Evolutionary conservation across 1,140 invertebrate species (phyloP).

Genomic region (Antheraea mylitta): DNA sequence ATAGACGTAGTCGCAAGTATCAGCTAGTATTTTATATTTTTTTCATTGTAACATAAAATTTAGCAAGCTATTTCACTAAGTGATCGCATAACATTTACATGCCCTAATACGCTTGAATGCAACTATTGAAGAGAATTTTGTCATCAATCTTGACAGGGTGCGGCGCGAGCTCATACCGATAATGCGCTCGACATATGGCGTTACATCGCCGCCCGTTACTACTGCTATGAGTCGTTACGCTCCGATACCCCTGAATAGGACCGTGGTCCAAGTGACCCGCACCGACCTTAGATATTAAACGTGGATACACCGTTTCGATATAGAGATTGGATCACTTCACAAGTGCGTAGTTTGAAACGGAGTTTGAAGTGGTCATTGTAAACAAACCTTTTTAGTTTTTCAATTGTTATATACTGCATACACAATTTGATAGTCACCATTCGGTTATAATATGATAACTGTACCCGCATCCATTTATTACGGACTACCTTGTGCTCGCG

Average conservation of each 20-base stretch:
- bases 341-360: no score
- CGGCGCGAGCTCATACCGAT: constrained; percentile 37
- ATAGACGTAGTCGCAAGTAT: no score
- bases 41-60: constrained; percentile 24
- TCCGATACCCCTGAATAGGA: constrained; percentile 44
- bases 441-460: background rate
- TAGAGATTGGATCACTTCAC: constrained; percentile 15
- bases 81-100: constrained; percentile 73
- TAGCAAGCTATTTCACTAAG: constrained; percentile 61
- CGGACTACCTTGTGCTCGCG: no score
- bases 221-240: constrained; percentile 41
- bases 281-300: constrained; percentile 46
- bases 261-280: constrained; percentile 51
- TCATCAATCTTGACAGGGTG: constrained; percentile 71
- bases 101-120: constrained; percentile 69
- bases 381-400: background rate
- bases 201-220: constrained; percentile 36
- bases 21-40: no score
- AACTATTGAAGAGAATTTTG: constrained; percentile 38
- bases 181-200: constrained; percentile 75
- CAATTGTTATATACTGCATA: background rate
- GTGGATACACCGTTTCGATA: constrained; percentile 31
- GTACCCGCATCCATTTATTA: background rate
- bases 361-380: background rate
- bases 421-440: background rate